Conservation (phyloP, 1,140 invertebrate genomes). For the Hypothenemus hampei region DNA sequence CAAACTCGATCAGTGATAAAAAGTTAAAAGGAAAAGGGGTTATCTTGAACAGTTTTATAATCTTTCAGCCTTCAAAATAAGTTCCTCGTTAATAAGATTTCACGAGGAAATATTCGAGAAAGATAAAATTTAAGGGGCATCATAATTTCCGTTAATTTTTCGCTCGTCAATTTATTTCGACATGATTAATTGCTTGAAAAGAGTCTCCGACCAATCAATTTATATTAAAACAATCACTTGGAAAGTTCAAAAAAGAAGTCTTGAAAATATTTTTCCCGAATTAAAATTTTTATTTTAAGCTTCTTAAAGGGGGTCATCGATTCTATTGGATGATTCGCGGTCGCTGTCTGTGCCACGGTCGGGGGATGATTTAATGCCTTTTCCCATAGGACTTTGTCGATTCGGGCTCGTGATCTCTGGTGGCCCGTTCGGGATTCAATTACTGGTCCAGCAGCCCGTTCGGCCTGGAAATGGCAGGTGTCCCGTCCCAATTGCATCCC, state of each 20-base stretch:
- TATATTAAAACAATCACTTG: too few species aligned
- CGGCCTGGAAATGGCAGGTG: slow-evolving; percentile 15
- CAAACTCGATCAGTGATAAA: slow-evolving; percentile 6
- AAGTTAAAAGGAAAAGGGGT: slow-evolving; percentile 2
- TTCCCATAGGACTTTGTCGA: slow-evolving; percentile 1
- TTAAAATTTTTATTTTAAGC: too few species aligned
- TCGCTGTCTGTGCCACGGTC: too few species aligned
- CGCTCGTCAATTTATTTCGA: slow-evolving; percentile 13
- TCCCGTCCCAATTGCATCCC: slow-evolving; percentile 9
- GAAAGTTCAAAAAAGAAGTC: too few species aligned
- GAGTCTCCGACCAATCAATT: too few species aligned
- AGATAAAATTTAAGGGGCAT: slow-evolving; percentile 3
- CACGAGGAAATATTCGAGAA: neutral
- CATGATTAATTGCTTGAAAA: slow-evolving; percentile 1
- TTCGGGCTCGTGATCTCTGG: slow-evolving; percentile 8
- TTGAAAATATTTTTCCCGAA: too few species aligned
- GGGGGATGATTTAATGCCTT: slow-evolving; percentile 5
- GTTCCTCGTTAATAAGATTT: slow-evolving; percentile 9
- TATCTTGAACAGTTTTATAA: slow-evolving; percentile 7
- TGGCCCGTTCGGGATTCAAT: slow-evolving; percentile 17
- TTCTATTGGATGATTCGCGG: too few species aligned
- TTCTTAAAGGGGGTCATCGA: too few species aligned
- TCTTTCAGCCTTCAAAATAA: slow-evolving; percentile 1
- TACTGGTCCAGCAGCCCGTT: slow-evolving; percentile 1
- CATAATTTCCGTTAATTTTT: slow-evolving; percentile 17